A percentile compares a stretch with the other conserved stretches of the same genome.
Conservation (phyloP, 2,797 vertebrate species). For the Sebastes elongatus region DNA sequence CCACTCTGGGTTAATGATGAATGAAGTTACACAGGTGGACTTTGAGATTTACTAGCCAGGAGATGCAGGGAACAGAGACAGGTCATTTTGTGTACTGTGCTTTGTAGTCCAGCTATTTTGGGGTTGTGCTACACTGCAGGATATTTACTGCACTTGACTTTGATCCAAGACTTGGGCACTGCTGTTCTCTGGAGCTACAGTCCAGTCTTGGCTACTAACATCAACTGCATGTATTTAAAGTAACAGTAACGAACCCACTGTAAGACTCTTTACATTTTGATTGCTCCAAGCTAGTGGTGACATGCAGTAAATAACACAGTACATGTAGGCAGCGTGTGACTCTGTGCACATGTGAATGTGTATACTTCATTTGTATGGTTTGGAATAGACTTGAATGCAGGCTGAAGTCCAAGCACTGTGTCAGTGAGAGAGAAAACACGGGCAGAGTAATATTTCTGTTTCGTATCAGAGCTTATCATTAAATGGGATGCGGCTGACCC, state of each 20-base stretch:
- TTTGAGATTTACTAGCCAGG: conserved; percentile 37
- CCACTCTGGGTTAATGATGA: conserved; percentile 11
- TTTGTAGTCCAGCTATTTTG: conserved; percentile 2
- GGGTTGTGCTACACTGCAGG: conserved; percentile 3
- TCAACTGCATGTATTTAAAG: background rate
- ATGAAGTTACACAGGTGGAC: conserved; percentile 10
- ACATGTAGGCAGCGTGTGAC: background rate
- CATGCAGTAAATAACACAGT: background rate
- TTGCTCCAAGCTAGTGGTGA: background rate
- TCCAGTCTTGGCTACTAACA: background rate
- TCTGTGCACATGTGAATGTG: background rate
- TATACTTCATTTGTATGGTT: background rate
- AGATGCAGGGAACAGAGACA: conserved; percentile 9
- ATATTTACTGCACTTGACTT: background rate
- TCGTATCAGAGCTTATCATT: conserved; percentile 18
- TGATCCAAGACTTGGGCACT: background rate
- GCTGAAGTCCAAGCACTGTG: background rate
- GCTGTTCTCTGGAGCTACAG: background rate
- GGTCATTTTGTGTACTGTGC: background rate
- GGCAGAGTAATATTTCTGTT: conserved; percentile 6
- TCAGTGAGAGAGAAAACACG: background rate
- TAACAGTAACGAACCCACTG: background rate
- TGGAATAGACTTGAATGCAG: background rate
- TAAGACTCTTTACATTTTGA: background rate
- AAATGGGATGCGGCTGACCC: conserved; percentile 22